Evolutionary conservation across 2,797 vertebrate genomes (phyloP), one percentile per base, ranked within the genome.

Genomic region (Zalophus californianus): DNA sequence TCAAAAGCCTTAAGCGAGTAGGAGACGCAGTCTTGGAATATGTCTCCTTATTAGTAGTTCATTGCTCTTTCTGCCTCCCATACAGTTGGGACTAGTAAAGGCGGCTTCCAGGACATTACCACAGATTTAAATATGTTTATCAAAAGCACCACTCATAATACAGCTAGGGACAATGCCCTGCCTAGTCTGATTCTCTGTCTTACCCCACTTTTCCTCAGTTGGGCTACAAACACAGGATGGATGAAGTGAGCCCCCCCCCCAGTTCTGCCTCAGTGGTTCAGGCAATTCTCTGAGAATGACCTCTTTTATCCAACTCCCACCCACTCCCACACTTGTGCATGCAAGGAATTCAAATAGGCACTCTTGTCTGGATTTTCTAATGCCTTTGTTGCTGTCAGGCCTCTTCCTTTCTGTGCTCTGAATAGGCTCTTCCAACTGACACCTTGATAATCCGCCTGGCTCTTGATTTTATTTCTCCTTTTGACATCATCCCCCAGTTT

Each of bases 401-500:
- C 50, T 54, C 10, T 73, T 18, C 21, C 41, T 32, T 44, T 79
- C n/a, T 84, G 32, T 32, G 56, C 29, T 79, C 54, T 91, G n/a
- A 72, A 79, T 50, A 68, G 70, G 35, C 23, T 66, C 50, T 79
- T 85, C 7, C 13, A 44, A 48, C 25, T 77, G 18, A 91, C 48
- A 60, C 23, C 15, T 87, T 4, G 8, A 50, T 80, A 79, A 80
- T 80, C 29, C 29, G 52, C 8, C 6, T 73, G 54, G 11, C 56
- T 84, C 23, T 72, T 79, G 21, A 73, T 91, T 94, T 66, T 54
- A 88, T 50, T 79, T 97, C 54, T 88, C 52, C 38, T 79, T 50
- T 41, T 79, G 50, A 85, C 52, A 80, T 82, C 29, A 86, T 70
- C 44, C 21, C 20, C 35, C 54, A 73, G 29, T 56, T 96, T 85